phyloP scores from a whole-genome alignment of 1,140 invertebrate species.

The Drosophila erecta region DNA sequence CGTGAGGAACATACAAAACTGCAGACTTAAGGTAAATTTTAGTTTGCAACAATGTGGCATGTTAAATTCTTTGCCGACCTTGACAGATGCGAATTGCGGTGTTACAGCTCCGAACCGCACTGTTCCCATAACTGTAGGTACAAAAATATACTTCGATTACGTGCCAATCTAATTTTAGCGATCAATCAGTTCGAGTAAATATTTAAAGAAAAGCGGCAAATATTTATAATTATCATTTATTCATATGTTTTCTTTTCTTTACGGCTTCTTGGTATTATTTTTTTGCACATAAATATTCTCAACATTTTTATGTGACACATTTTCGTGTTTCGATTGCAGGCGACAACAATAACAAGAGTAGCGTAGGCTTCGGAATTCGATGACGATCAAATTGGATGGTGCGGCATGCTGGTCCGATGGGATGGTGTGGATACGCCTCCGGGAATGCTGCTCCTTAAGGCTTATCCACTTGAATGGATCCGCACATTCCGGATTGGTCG shows the following conservation, averaged over 20 bases:
- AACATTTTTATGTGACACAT: conserved; percentile 71
- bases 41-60: neutral
- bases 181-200: conserved; percentile 55
- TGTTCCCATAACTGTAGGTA: conserved; percentile 47
- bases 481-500: conserved; percentile 59
- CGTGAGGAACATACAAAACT: too few relatives aligned
- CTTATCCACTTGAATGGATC: conserved; percentile 58
- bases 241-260: conserved; percentile 38
- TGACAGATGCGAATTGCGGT: neutral
- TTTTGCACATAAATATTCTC: conserved; percentile 63
- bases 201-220: conserved; percentile 49
- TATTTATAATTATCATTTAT: conserved; percentile 80
- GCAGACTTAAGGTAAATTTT: too few relatives aligned
- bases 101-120: conserved; percentile 10
- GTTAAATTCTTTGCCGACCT: neutral
- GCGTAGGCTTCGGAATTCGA: conserved; percentile 20
- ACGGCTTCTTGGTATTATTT: conserved; percentile 27
- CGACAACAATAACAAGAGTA: conserved; percentile 50
- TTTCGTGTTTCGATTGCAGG: conserved; percentile 59
- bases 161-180: conserved; percentile 72
- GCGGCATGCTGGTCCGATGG: neutral
- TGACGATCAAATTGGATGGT: conserved; percentile 1
- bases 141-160: conserved; percentile 75
- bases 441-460: conserved; percentile 25
- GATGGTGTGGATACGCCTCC: conserved; percentile 6